phyloP scores from a whole-genome alignment of 2,113 vertebrate species.

The Cinclus cinclus region DNA sequence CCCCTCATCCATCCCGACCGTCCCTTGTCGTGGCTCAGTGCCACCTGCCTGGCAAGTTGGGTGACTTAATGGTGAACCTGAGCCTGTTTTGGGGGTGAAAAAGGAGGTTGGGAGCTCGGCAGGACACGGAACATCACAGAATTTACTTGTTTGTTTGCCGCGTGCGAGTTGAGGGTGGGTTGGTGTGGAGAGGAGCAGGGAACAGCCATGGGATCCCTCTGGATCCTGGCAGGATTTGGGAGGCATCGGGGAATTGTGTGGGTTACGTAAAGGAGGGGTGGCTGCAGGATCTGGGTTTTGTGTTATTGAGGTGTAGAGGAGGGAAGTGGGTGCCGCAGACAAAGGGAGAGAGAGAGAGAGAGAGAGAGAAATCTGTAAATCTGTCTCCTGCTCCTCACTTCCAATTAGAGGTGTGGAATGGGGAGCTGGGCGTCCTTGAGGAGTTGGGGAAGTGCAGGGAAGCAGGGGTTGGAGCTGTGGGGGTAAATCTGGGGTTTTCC shows the following conservation, averaged over 20 bases:
- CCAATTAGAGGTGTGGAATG: not conserved
- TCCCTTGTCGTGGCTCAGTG: not conserved
- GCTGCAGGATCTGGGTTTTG: not conserved
- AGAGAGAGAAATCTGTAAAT: not conserved
- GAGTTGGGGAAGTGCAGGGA: not conserved
- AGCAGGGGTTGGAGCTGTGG: not conserved
- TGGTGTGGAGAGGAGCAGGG: accelerated
- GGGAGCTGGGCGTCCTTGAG: not conserved
- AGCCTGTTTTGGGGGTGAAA: accelerated
- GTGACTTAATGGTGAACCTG: accelerated
- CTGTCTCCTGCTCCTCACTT: not conserved
- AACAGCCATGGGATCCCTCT: not conserved
- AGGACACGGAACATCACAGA: accelerated
- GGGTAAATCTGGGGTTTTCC: not conserved
- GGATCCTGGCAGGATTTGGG: not conserved
- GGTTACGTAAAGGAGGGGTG: not conserved
- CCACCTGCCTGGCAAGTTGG: not conserved
- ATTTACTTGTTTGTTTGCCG: not conserved
- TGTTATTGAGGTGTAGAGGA: not conserved
- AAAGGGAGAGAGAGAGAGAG: not conserved
- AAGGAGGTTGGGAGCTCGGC: not conserved
- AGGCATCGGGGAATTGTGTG: not conserved
- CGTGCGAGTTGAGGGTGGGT: not conserved
- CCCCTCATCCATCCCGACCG: too few species aligned
- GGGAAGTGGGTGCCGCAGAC: not conserved